These are phyloP conservation scores for Coptotermes formosanus DNA, from an alignment of 1,140 invertebrate species.

Conservation along the genomic window DNA sequence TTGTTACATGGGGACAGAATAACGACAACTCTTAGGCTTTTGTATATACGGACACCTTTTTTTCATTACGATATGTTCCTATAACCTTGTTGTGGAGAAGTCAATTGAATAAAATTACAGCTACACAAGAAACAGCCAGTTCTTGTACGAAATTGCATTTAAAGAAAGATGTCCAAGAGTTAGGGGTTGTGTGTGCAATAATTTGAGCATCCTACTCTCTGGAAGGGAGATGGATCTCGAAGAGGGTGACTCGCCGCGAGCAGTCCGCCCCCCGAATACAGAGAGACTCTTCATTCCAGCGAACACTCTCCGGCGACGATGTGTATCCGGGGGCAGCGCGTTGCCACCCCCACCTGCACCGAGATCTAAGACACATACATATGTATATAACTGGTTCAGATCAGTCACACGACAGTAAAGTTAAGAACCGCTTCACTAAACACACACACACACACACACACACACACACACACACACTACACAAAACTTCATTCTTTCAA, in stretches of 20 bases:
- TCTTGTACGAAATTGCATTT: not conserved
- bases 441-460: no score
- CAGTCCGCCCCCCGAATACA: slow-evolving; percentile 62
- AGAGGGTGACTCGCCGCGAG: slow-evolving; percentile 60
- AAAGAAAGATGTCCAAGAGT: not conserved
- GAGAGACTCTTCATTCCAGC: slow-evolving; percentile 72
- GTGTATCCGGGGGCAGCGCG: slow-evolving; percentile 23
- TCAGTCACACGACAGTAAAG: no score
- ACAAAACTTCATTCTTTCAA: no score
- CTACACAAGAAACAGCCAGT: no score
- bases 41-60: no score
- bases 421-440: not conserved
- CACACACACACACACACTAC: no score
- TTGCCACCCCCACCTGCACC: not conserved
- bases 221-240: slow-evolving; percentile 75
- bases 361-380: not conserved
- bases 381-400: not conserved
- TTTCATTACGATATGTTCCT: no score
- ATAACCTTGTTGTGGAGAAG: no score
- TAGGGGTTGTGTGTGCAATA: not conserved
- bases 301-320: slow-evolving; percentile 60
- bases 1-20: no score
- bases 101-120: no score
- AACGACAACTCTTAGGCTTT: no score
- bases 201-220: slow-evolving; percentile 64